Base-by-base conservation (phyloP, 2,888 invertebrate species). In the Heteropelma amictum region DNA sequence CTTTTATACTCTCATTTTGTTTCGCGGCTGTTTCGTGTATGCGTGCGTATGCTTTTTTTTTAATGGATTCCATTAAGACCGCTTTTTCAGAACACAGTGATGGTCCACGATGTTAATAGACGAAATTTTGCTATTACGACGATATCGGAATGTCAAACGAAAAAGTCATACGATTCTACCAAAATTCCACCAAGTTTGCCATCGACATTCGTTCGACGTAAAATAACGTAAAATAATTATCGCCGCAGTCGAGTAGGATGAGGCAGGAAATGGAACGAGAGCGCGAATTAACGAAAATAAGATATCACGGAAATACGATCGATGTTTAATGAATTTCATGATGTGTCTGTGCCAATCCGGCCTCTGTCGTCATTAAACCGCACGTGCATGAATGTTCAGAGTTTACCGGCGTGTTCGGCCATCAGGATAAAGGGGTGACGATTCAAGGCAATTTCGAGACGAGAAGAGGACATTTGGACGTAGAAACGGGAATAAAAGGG, bases 21-120 rank as follows among this genome's bases (percentile, higher is more conserved):
- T 65, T 12, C 49, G 49, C 63, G 19, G 30, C 38, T 38, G 38
- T 45, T 68, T 12, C 21, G 12, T 8, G 28, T 5, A 33, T 42
- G 28, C 28, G 28, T 10, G 4, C 12, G n/a, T 42, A 33, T 28
- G 28, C 61, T 21, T 54, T 30, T 21, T 72, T 61, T 54, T 72
- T 76, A 72, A 71, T 65, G 79, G 77, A 80, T 82, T 78, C 78
- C 80, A 84, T 83, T 80, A 79, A 70, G 56, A 75, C 73, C 81
- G 40, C 38, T 14, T n/a, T n/a, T n/a, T n/a, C n/a, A n/a, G n/a
- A n/a, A n/a, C n/a, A n/a, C n/a, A n/a, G n/a, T n/a, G n/a, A n/a
- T n/a, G n/a, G n/a, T n/a, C n/a, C n/a, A n/a, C n/a, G n/a, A n/a
- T n/a, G n/a, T n/a, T n/a, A n/a, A n/a, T n/a, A n/a, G n/a, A n/a